Conservation (phyloP, 2,888 invertebrate species). For the Mesorhabditis belari region DNA sequence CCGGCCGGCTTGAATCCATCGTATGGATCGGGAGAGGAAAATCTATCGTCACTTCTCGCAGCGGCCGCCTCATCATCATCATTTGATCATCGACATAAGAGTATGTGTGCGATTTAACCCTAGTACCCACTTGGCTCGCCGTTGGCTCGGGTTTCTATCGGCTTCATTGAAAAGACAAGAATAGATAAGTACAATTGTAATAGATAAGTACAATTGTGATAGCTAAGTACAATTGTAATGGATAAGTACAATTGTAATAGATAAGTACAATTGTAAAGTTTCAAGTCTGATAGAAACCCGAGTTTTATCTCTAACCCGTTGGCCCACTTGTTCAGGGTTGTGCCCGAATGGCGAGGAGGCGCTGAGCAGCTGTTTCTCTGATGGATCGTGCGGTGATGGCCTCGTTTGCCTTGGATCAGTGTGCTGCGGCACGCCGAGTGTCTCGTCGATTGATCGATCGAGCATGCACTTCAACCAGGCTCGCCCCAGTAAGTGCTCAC, state of each 20-base stretch:
- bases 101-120: not conserved
- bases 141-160: too few relatives aligned
- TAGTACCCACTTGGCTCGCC: too few relatives aligned
- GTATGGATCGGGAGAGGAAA: not conserved
- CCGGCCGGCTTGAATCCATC: not conserved
- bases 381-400: conserved; percentile 34
- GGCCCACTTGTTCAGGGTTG: conserved; percentile 30
- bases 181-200: too few relatives aligned
- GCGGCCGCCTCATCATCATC: not conserved
- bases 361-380: conserved; percentile 35
- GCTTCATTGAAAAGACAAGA: too few relatives aligned
- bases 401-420: conserved; percentile 28
- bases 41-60: not conserved
- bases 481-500: not conserved
- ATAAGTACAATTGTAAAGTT: too few relatives aligned
- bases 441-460: too few relatives aligned
- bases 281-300: too few relatives aligned
- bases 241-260: too few relatives aligned
- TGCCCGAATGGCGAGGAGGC: conserved; percentile 37
- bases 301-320: not conserved
- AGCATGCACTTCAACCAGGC: not conserved
- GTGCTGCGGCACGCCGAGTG: conserved; percentile 23
- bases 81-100: not conserved
- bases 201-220: not conserved
- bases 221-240: too few relatives aligned